Percentiles rank a stretch among this genome's conserved stretches.
phyloP scores from a whole-genome alignment of 2,797 vertebrate genomes.

The Simalia tracyae region DNA sequence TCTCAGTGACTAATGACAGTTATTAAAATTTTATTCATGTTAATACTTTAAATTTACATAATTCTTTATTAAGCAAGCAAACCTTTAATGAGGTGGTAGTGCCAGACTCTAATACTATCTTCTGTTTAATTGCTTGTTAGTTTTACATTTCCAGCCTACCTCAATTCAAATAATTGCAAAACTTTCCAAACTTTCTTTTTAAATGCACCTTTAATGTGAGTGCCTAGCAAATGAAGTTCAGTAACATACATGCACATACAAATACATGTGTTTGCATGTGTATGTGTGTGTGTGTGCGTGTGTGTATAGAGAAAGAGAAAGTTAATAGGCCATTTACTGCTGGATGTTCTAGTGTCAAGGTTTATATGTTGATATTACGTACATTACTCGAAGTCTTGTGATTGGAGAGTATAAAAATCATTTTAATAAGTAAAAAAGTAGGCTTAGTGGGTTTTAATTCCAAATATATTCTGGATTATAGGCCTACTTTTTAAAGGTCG shows the following conservation, averaged over 20 bases:
- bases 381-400: not conserved
- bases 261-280: not conserved
- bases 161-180: not conserved
- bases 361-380: not conserved
- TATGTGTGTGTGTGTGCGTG: not conserved
- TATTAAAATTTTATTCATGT: not conserved
- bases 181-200: not conserved
- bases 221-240: not conserved
- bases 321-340: not conserved
- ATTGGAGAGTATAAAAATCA: not conserved
- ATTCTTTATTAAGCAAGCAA: not conserved
- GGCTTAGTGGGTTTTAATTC: not conserved
- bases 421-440: not conserved
- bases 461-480: not conserved
- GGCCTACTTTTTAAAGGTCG: too few relatives aligned
- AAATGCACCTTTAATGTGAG: not conserved
- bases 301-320: not conserved
- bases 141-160: not conserved
- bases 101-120: not conserved
- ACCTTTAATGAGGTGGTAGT: not conserved
- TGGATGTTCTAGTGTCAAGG: not conserved
- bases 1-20: not conserved
- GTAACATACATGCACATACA: not conserved
- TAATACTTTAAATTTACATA: not conserved
- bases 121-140: not conserved